A percentile compares a stretch with the other conserved stretches of the same genome.
Evolutionary conservation across 92 coral and sea anemone genomes (phyloP).

Genomic region (Umimayanthus chanpuru): DNA sequence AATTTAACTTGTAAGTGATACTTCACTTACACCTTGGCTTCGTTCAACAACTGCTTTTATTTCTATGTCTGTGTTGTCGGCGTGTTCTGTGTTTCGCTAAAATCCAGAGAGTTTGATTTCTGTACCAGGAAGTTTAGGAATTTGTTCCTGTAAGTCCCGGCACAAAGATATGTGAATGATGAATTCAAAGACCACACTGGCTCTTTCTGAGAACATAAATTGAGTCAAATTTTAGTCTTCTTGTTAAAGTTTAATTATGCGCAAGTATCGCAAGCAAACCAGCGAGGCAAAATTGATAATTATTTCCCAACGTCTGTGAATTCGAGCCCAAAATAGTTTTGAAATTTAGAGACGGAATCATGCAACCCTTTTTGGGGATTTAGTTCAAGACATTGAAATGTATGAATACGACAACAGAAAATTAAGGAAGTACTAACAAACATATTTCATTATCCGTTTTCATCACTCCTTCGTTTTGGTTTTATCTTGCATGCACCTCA

Average conservation of each 20-base stretch:
- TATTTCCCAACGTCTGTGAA: neutral
- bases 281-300: no score
- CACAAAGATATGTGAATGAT: no score
- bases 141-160: neutral
- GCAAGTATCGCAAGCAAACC: neutral
- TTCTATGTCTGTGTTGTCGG: no score
- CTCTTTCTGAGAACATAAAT: neutral
- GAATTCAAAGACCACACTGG: neutral
- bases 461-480: conserved; percentile 8
- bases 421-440: conserved; percentile 27
- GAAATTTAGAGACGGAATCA: neutral
- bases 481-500: conserved; percentile 24
- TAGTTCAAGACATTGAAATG: neutral
- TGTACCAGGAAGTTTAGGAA: neutral
- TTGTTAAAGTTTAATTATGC: neutral
- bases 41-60: no score
- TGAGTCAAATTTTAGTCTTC: neutral
- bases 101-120: neutral
- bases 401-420: neutral
- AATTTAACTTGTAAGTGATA: no score
- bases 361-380: neutral
- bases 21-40: no score
- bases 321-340: neutral
- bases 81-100: no score
- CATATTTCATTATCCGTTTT: conserved; percentile 5